A percentile compares a stretch with the other conserved stretches of the same genome.
phyloP scores from a whole-genome alignment of 1,140 invertebrate species.

The Branchinecta lynchi region DNA sequence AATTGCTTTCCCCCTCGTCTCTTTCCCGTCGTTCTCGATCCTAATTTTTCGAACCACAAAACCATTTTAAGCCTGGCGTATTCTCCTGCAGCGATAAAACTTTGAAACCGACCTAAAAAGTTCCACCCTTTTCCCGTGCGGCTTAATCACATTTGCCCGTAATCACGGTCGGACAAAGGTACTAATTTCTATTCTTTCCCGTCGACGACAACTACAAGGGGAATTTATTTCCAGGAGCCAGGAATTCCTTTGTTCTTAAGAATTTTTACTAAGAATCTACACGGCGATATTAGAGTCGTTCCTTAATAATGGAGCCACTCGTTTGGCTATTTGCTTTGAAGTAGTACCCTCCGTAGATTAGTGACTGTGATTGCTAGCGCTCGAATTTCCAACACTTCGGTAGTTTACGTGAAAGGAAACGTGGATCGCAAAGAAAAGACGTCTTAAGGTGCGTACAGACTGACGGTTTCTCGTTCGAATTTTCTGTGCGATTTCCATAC shows the following conservation, averaged over 20 bases:
- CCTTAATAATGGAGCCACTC: too few relatives aligned
- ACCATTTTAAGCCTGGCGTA: constrained; percentile 4
- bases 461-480: too few relatives aligned
- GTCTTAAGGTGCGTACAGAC: too few relatives aligned
- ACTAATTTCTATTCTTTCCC: constrained; percentile 12
- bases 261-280: constrained; percentile 2
- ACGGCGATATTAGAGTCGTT: too few relatives aligned
- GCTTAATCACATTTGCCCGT: constrained; percentile 8
- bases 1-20: neutral
- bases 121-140: neutral
- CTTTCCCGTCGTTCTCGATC: neutral
- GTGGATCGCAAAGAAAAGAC: too few relatives aligned
- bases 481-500: too few relatives aligned
- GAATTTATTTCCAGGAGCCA: neutral
- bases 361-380: too few relatives aligned
- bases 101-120: constrained; percentile 10
- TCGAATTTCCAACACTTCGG: too few relatives aligned
- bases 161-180: constrained; percentile 11
- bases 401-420: too few relatives aligned
- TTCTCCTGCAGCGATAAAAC: constrained; percentile 7
- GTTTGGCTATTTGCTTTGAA: too few relatives aligned
- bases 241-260: constrained; percentile 1
- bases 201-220: constrained; percentile 1
- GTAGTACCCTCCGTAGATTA: too few relatives aligned
- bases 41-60: neutral